Percentiles rank a stretch among this genome's conserved stretches.
Evolutionary conservation across 2,797 vertebrate genomes (phyloP).

Genomic region (Cynopterus sphinx): DNA sequence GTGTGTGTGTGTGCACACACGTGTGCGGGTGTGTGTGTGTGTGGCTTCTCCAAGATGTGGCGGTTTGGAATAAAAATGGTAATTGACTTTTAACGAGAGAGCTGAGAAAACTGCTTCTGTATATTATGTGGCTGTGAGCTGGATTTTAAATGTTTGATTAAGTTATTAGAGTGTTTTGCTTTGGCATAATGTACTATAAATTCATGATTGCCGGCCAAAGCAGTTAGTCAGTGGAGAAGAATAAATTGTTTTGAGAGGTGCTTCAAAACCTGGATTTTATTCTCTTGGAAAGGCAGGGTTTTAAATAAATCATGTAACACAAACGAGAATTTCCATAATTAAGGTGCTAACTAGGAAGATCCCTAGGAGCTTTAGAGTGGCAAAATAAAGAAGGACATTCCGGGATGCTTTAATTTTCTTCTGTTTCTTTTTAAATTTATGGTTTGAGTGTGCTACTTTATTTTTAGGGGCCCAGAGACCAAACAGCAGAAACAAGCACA

Average conservation of each 20-base stretch:
- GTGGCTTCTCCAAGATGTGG: neutral
- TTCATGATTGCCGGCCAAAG: constrained; percentile 69
- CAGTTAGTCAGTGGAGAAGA: constrained; percentile 69
- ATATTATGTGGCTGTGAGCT: constrained; percentile 64
- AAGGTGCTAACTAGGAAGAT: constrained; percentile 70
- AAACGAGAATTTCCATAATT: constrained; percentile 80
- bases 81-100: constrained; percentile 70
- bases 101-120: constrained; percentile 66
- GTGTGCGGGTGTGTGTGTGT: neutral
- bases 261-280: constrained; percentile 81
- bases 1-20: neutral
- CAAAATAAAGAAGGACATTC: constrained; percentile 40
- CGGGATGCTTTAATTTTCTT: neutral
- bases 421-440: neutral
- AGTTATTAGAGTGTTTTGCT: constrained; percentile 76
- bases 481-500: neutral
- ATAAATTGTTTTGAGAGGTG: constrained; percentile 78
- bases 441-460: neutral
- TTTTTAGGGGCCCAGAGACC: neutral
- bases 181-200: constrained; percentile 73
- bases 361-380: constrained; percentile 69
- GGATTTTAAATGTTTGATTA: constrained; percentile 81
- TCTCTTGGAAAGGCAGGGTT: constrained; percentile 71
- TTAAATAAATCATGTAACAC: constrained; percentile 83
- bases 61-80: constrained; percentile 64